phyloP scores from a whole-genome alignment of 2,113 vertebrate species.

The Mus pahari region DNA sequence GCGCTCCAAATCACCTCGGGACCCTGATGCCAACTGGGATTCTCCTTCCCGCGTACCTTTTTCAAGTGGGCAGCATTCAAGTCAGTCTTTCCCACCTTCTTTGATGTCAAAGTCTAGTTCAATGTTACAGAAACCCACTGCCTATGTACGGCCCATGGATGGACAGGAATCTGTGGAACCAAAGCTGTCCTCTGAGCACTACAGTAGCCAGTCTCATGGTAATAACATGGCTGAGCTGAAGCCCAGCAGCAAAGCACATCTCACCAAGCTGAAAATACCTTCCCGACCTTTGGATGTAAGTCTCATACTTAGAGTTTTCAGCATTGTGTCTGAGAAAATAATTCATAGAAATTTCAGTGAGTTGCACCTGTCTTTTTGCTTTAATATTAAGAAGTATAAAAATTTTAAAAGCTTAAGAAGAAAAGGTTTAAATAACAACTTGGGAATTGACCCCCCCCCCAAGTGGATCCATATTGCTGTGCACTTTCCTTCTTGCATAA shows the following conservation, averaged over 20 bases:
- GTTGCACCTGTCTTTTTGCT: slow-evolving; percentile 18
- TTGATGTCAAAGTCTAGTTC: slow-evolving; percentile 96
- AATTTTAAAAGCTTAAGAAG: not conserved
- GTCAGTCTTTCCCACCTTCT: slow-evolving; percentile 96
- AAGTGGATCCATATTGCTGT: not conserved
- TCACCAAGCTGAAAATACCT: slow-evolving; percentile 98
- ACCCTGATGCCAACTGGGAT: slow-evolving; percentile 97
- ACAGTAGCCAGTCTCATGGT: slow-evolving; percentile 92
- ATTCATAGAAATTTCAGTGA: slow-evolving; percentile 2
- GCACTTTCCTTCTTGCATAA: not conserved
- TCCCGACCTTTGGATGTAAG: slow-evolving; percentile 95
- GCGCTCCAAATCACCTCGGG: slow-evolving; percentile 96
- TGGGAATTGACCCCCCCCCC: slow-evolving; percentile 23
- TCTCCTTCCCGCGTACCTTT: slow-evolving; percentile 96
- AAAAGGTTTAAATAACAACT: slow-evolving; percentile 6
- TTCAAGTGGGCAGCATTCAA: slow-evolving; percentile 94
- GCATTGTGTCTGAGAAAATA: not conserved
- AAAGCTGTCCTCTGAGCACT: slow-evolving; percentile 94
- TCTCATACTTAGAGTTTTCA: slow-evolving; percentile 34
- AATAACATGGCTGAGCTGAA: slow-evolving; percentile 94
- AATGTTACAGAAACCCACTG: slow-evolving; percentile 98
- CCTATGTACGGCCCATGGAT: slow-evolving; percentile 98
- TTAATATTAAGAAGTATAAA: slow-evolving; percentile 39
- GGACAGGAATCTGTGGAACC: slow-evolving; percentile 97
- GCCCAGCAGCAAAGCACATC: slow-evolving; percentile 94